A percentile compares a stretch with the other conserved stretches of the same genome.
phyloP scores from a whole-genome alignment of 2,797 vertebrate genomes.

The Galaxias olidus region DNA sequence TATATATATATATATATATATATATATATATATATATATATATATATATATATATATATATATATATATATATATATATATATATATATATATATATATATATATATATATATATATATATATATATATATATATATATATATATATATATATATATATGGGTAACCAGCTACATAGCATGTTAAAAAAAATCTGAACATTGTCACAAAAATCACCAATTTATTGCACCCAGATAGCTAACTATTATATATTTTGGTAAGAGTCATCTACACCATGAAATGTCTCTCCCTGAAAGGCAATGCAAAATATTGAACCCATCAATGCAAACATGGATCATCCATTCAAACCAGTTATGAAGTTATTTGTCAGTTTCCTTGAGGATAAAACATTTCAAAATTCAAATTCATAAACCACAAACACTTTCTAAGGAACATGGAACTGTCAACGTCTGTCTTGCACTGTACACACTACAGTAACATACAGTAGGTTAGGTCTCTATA shows the following conservation, averaged over 20 bases:
- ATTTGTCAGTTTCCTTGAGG: conserved; percentile 41
- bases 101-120: too few species aligned
- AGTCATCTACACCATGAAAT: conserved; percentile 73
- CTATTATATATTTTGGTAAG: conserved; percentile 55
- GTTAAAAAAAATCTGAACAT: background rate
- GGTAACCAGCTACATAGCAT: too few species aligned
- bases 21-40: too few species aligned
- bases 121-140: too few species aligned
- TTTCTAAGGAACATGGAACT: conserved; percentile 41
- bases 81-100: too few species aligned
- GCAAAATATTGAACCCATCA: conserved; percentile 67
- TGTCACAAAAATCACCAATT: conserved; percentile 79
- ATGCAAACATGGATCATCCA: conserved; percentile 64
- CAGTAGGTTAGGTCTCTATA: conserved; percentile 39
- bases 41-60: too few species aligned
- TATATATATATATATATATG: too few species aligned
- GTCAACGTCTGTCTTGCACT: conserved; percentile 42
- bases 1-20: too few species aligned
- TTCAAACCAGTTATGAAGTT: conserved; percentile 44
- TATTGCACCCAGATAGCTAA: conserved; percentile 78
- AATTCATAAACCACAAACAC: conserved; percentile 55
- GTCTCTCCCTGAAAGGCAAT: conserved; percentile 67
- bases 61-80: too few species aligned
- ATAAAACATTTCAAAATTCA: conserved; percentile 34
- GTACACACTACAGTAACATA: conserved; percentile 58